These are phyloP conservation scores for Apostichopus parvimensis DNA, from an alignment of 35 echinoderm and acorn worm species.

Conservation along the genomic window DNA sequence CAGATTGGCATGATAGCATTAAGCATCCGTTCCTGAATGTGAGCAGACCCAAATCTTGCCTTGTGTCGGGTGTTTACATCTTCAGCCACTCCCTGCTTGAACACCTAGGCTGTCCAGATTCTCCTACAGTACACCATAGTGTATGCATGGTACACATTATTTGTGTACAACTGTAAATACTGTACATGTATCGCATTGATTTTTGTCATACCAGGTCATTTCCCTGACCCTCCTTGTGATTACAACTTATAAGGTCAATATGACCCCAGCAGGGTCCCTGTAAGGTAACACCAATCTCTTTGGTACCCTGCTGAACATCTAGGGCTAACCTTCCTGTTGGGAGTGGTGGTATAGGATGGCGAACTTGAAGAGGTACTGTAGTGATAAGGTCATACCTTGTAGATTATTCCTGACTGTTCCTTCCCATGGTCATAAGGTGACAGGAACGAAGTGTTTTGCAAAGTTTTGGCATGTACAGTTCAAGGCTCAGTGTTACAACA, in stretches of 20 bases:
- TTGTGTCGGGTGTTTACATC: background rate
- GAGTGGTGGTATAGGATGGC: too few relatives aligned
- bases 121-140: background rate
- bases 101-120: background rate
- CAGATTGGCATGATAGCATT: too few relatives aligned
- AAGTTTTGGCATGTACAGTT: too few relatives aligned
- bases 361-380: too few relatives aligned
- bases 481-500: too few relatives aligned
- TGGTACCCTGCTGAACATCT: slow-evolving; percentile 17
- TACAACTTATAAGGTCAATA: background rate
- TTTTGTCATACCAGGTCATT: background rate
- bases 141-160: background rate
- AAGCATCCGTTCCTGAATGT: too few relatives aligned
- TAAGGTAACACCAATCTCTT: slow-evolving; percentile 37
- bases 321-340: background rate
- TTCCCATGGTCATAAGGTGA: too few relatives aligned
- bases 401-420: too few relatives aligned
- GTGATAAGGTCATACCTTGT: too few relatives aligned
- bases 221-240: background rate
- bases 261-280: slow-evolving; percentile 46
- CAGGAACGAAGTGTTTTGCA: too few relatives aligned
- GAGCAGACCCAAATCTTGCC: too few relatives aligned
- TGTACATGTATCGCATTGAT: background rate
- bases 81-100: background rate
- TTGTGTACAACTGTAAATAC: background rate